These are phyloP conservation scores for Cheilosia pagana DNA, from an alignment of 2,888 invertebrate species.

Conservation along the genomic window DNA sequence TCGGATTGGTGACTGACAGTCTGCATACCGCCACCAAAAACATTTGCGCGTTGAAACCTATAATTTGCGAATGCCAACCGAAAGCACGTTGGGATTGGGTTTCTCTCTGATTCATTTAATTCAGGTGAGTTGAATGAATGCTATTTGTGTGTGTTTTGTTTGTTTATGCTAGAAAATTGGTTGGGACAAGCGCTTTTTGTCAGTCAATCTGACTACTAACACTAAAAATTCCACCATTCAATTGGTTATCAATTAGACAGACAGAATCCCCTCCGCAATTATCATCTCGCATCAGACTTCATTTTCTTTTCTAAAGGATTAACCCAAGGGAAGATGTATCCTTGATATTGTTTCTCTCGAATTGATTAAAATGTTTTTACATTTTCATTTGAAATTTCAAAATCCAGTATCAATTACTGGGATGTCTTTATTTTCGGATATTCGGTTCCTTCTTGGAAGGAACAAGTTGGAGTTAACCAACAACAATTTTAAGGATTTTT, in stretches of 20 bases:
- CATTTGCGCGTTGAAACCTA: constrained; percentile 54
- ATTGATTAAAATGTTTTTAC: constrained; percentile 48
- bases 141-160: constrained; percentile 50
- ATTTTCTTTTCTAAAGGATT: constrained; percentile 52
- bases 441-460: constrained; percentile 66
- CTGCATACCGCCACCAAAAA: constrained; percentile 73
- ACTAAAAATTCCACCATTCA: too few relatives aligned
- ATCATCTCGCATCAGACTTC: neutral
- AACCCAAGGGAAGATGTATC: constrained; percentile 12
- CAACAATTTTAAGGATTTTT: constrained; percentile 33
- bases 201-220: too few relatives aligned
- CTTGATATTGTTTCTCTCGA: constrained; percentile 47
- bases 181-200: neutral
- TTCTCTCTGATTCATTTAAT: constrained; percentile 49
- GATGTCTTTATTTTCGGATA: constrained; percentile 10
- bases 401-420: constrained; percentile 69
- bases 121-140: constrained; percentile 40
- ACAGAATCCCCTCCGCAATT: neutral
- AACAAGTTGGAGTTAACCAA: constrained; percentile 57
- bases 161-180: constrained; percentile 46
- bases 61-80: constrained; percentile 56
- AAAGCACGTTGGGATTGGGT: neutral
- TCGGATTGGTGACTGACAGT: constrained; percentile 70
- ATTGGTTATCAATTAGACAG: too few relatives aligned
- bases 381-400: constrained; percentile 23